A percentile compares a stretch with the other conserved stretches of the same genome.
Conservation (phyloP, 2,113 vertebrate species). For the Dasyurus viverrinus region DNA sequence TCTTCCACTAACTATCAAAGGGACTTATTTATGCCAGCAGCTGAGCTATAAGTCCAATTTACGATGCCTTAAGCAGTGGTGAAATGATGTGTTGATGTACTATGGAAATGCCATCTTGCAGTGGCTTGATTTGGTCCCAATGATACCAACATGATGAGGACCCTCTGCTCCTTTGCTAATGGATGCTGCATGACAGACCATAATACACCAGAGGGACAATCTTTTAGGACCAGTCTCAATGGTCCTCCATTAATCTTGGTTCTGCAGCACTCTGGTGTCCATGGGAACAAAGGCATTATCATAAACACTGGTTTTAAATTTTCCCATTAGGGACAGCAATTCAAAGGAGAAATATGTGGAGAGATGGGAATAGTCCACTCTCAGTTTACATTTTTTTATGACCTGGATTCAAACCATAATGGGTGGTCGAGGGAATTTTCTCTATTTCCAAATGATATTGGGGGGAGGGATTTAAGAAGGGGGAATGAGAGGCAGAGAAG, state of each 20-base stretch:
- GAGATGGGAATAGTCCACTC: constrained; percentile 59
- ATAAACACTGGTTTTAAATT: constrained; percentile 84
- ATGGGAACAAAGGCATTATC: constrained; percentile 86
- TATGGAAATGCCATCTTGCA: constrained; percentile 93
- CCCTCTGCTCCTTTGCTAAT: constrained; percentile 83
- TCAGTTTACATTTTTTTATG: constrained; percentile 72
- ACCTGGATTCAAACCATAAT: constrained; percentile 67
- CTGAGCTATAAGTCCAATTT: constrained; percentile 98
- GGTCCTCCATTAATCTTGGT: constrained; percentile 86
- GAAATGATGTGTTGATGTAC: constrained; percentile 91
- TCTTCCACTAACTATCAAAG: constrained; percentile 99
- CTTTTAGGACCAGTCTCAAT: constrained; percentile 84
- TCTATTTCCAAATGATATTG: constrained; percentile 68
- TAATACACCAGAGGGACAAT: constrained; percentile 84
- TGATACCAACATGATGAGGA: constrained; percentile 85
- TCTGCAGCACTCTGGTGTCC: constrained; percentile 82
- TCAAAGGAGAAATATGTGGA: constrained; percentile 64
- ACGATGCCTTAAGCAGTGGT: constrained; percentile 92
- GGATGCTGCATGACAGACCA: constrained; percentile 83
- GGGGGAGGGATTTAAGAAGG: constrained; percentile 68
- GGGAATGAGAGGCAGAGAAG: constrained; percentile 6
- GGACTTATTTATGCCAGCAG: constrained; percentile 99
- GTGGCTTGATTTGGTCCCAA: constrained; percentile 85
- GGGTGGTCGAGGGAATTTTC: constrained; percentile 43
- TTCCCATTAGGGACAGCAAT: constrained; percentile 79